These are phyloP conservation scores for Hydriomena furcata DNA, from an alignment of 2,888 invertebrate species.

Conservation along the genomic window DNA sequence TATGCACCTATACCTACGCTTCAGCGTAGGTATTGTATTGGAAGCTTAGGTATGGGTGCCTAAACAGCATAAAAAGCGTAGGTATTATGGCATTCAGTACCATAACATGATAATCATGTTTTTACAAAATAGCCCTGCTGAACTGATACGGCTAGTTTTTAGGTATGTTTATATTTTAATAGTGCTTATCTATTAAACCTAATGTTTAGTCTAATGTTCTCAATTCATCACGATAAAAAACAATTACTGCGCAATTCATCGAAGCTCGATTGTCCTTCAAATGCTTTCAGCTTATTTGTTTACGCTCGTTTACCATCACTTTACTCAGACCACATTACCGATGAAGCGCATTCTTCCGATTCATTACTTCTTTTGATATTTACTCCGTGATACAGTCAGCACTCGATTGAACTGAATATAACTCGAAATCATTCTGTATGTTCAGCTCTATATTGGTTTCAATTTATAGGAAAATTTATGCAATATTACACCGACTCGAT, in stretches of 20 bases:
- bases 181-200: too few species aligned
- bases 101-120: too few species aligned
- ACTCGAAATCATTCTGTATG: slow-evolving; percentile 2
- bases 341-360: slow-evolving; percentile 28
- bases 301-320: slow-evolving; percentile 16
- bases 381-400: slow-evolving; percentile 10
- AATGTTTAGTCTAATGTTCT: too few species aligned
- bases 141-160: too few species aligned
- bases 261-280: slow-evolving; percentile 6
- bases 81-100: too few species aligned
- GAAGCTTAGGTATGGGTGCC: too few species aligned
- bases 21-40: too few species aligned
- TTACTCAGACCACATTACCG: slow-evolving; percentile 13
- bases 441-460: slow-evolving; percentile 4
- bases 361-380: slow-evolving; percentile 32
- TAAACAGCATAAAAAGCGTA: too few species aligned
- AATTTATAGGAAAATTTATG: slow-evolving; percentile 7
- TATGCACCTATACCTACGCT: too few species aligned
- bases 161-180: too few species aligned
- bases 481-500: not conserved
- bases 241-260: not conserved
- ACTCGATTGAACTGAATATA: slow-evolving; percentile 13
- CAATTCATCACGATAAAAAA: not conserved
- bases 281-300: slow-evolving; percentile 17
- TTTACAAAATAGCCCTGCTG: too few species aligned